A percentile compares a stretch with the other conserved stretches of the same genome.
These are phyloP conservation scores for Hippocampus mohnikei DNA, from an alignment of 2,113 vertebrate species.

Conservation along the genomic window DNA sequence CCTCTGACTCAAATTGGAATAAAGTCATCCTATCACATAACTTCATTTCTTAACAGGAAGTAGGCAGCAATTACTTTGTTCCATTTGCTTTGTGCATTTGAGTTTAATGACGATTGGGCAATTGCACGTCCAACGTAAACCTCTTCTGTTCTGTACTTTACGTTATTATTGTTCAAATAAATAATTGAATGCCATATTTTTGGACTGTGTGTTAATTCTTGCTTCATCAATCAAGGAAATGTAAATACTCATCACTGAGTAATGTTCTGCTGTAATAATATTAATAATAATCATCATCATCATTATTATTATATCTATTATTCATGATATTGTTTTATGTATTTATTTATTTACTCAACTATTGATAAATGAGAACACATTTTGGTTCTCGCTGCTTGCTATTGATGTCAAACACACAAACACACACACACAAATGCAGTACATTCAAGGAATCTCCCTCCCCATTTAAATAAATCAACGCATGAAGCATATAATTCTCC, in stretches of 20 bases:
- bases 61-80: neutral
- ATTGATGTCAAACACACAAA: slow-evolving; percentile 53
- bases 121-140: neutral
- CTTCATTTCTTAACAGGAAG: neutral
- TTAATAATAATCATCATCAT: neutral
- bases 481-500: slow-evolving; percentile 69
- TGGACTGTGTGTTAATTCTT: neutral
- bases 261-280: neutral
- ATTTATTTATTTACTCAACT: neutral
- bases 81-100: neutral
- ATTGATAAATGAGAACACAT: slow-evolving; percentile 19
- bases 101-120: neutral
- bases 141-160: neutral
- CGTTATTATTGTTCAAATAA: neutral
- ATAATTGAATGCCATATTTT: neutral
- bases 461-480: slow-evolving; percentile 57
- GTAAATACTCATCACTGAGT: neutral
- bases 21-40: neutral
- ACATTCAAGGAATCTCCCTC: slow-evolving; percentile 11
- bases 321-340: neutral
- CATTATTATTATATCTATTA: neutral
- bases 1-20: neutral
- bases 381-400: slow-evolving; percentile 45
- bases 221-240: neutral
- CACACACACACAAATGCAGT: slow-evolving; percentile 38